phyloP scores from a whole-genome alignment of 2,888 invertebrate genomes.

The Mystacides longicornis region DNA sequence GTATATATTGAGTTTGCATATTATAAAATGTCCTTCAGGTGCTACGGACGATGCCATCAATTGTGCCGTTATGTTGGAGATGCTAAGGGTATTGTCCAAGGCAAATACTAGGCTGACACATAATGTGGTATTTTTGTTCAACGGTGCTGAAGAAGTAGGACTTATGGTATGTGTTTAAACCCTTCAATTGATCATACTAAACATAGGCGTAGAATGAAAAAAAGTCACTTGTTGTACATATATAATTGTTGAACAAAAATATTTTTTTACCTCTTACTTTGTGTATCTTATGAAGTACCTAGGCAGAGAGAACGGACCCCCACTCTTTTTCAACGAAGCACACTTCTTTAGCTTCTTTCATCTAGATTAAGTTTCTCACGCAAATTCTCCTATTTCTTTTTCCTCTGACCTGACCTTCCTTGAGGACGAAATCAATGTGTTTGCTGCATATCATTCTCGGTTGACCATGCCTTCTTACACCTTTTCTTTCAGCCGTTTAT shows the following conservation, averaged over 20 bases:
- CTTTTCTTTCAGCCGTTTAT: too few relatives aligned
- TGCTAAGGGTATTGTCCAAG: constrained; percentile 50
- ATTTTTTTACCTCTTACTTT: neutral
- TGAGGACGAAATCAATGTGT: too few relatives aligned
- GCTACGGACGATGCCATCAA: constrained; percentile 34
- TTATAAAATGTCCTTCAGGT: constrained; percentile 22
- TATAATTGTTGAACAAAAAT: neutral
- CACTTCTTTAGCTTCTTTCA: too few relatives aligned
- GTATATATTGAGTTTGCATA: neutral
- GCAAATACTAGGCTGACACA: constrained; percentile 40
- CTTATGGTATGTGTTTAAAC: constrained; percentile 43
- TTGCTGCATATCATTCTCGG: too few relatives aligned
- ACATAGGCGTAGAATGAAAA: too few relatives aligned
- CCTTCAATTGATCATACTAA: too few relatives aligned
- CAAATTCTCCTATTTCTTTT: too few relatives aligned
- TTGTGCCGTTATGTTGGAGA: constrained; percentile 61
- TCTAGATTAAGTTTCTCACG: too few relatives aligned
- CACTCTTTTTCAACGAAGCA: too few relatives aligned
- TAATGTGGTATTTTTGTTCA: constrained; percentile 62
- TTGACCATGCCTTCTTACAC: too few relatives aligned
- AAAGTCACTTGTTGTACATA: neutral
- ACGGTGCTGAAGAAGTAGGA: constrained; percentile 66
- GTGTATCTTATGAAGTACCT: neutral
- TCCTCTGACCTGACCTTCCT: too few relatives aligned
- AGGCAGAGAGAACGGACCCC: too few relatives aligned